Evolutionary conservation across 2,797 vertebrate genomes (phyloP).

Genomic region (Aselliscus stoliczkanus): DNA sequence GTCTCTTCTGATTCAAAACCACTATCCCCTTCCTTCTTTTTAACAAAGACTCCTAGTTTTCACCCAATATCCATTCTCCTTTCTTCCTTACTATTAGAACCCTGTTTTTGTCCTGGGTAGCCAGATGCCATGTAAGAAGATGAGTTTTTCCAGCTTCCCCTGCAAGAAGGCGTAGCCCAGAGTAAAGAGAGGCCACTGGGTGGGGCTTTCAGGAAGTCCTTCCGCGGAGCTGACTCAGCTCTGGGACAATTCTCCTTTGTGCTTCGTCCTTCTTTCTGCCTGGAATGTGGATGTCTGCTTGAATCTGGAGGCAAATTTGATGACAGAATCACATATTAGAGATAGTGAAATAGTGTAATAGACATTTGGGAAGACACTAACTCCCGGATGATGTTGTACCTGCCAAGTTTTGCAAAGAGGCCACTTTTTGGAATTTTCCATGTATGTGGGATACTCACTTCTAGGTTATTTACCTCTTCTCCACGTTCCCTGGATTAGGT

Average conservation of each 20-base stretch:
- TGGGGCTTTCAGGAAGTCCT: rapidly evolving
- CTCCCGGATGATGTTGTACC: rapidly evolving
- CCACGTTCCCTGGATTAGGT: background rate
- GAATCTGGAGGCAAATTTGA: background rate
- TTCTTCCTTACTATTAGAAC: background rate
- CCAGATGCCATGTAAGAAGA: background rate
- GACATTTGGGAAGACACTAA: background rate
- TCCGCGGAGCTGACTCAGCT: rapidly evolving
- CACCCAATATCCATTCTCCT: background rate
- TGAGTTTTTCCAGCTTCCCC: background rate
- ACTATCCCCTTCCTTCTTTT: background rate
- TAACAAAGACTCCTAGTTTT: background rate
- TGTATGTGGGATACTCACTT: background rate
- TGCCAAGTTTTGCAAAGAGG: background rate
- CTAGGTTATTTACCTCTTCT: rapidly evolving
- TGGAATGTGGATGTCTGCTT: background rate
- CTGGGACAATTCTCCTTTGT: background rate
- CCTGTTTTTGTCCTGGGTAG: background rate
- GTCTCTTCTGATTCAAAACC: background rate
- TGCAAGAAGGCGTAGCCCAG: background rate
- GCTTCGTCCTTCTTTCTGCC: background rate
- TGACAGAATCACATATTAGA: background rate
- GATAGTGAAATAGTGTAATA: background rate
- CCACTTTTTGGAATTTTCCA: background rate
- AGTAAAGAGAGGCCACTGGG: background rate